A percentile compares a stretch with the other conserved stretches of the same genome.
Conservation (phyloP, 1,140 invertebrate species). For the Euwallacea similis region DNA sequence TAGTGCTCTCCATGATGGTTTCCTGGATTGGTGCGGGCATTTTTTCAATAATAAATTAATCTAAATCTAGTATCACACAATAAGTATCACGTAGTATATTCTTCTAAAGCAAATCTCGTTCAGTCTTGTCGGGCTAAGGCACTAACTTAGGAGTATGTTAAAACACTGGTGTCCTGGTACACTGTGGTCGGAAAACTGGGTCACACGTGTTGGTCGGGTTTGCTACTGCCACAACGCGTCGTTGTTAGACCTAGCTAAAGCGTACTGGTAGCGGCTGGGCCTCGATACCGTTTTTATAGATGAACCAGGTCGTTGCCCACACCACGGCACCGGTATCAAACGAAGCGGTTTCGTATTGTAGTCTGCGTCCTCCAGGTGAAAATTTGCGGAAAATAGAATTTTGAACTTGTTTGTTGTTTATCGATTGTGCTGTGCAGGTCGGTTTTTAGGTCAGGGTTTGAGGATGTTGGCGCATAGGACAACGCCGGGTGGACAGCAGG, state of each 20-base stretch:
- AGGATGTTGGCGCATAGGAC: slow-evolving; percentile 25
- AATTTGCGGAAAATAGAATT: slow-evolving; percentile 36
- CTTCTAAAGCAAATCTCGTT: slow-evolving; percentile 20
- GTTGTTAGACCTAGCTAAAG: slow-evolving; percentile 53
- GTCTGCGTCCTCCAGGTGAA: slow-evolving; percentile 36
- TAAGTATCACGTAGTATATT: slow-evolving; percentile 40
- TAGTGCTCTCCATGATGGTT: slow-evolving; percentile 15
- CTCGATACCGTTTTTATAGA: slow-evolving; percentile 37
- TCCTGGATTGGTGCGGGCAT: slow-evolving; percentile 50
- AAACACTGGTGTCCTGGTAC: slow-evolving; percentile 24
- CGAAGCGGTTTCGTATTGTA: slow-evolving; percentile 22
- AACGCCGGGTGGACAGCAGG: background rate
- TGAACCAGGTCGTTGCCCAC: slow-evolving; percentile 33
- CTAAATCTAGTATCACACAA: slow-evolving; percentile 48
- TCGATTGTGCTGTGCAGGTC: background rate
- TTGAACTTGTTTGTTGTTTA: slow-evolving; percentile 1
- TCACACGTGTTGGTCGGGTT: slow-evolving; percentile 47
- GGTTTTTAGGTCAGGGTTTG: slow-evolving; percentile 34
- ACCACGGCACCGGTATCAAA: slow-evolving; percentile 25
- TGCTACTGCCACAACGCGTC: slow-evolving; percentile 53
- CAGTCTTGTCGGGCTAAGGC: slow-evolving; percentile 43
- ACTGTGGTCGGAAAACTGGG: slow-evolving; percentile 41
- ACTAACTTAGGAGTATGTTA: slow-evolving; percentile 27
- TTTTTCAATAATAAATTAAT: slow-evolving; percentile 31
- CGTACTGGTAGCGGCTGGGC: slow-evolving; percentile 36